These are phyloP conservation scores for Empidonax traillii DNA, from an alignment of 2,113 vertebrate species.

Conservation along the genomic window DNA sequence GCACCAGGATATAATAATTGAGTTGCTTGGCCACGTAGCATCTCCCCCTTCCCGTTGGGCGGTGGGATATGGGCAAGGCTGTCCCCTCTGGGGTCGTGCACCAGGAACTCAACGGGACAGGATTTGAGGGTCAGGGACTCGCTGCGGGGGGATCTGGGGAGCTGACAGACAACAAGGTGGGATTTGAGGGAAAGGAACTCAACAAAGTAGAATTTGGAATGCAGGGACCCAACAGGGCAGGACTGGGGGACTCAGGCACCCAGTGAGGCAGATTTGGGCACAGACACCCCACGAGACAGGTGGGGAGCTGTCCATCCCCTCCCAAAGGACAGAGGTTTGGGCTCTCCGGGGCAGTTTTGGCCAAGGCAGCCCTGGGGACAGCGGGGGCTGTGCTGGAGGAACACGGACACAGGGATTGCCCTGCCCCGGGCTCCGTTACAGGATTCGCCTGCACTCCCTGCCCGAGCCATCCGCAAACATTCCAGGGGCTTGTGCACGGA, in stretches of 20 bases:
- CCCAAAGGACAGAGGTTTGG: background rate
- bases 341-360: rapidly evolving
- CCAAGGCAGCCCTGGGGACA: background rate
- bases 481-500: rapidly evolving
- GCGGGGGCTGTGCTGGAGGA: background rate
- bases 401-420: rapidly evolving
- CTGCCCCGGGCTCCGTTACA: background rate
- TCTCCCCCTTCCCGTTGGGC: rapidly evolving
- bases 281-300: background rate
- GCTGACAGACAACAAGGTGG: background rate
- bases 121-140: background rate
- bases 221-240: background rate
- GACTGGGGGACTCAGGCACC: background rate
- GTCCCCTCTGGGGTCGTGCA: background rate
- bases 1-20: rapidly evolving
- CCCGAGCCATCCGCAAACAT: rapidly evolving
- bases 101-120: background rate
- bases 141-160: background rate
- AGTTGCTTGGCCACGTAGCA: rapidly evolving
- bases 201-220: background rate
- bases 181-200: background rate
- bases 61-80: background rate
- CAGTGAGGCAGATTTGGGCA: background rate
- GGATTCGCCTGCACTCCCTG: background rate
- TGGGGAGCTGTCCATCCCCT: rapidly evolving